phyloP scores from a whole-genome alignment of 2,797 vertebrate genomes.

The Acipenser ruthenus region DNA sequence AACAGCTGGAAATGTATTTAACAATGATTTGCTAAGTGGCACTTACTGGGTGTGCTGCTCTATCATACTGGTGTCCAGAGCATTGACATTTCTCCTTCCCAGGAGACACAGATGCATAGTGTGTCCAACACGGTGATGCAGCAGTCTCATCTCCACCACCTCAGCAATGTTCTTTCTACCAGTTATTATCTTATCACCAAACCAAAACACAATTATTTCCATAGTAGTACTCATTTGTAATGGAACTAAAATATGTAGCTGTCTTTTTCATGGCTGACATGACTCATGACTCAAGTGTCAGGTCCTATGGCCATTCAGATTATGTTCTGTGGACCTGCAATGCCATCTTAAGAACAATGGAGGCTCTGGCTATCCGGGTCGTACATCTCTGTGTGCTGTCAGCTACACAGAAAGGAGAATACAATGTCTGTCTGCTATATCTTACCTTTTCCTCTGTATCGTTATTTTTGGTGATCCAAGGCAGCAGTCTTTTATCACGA shows the following conservation, averaged over 20 bases:
- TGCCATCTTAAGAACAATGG: slow-evolving; percentile 1
- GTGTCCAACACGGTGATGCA: slow-evolving; percentile 12
- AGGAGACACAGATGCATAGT: slow-evolving; percentile 17
- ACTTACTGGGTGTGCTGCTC: slow-evolving; percentile 7
- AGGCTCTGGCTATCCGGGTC: slow-evolving; percentile 20
- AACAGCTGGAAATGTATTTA: slow-evolving; percentile 27
- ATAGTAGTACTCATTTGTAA: slow-evolving; percentile 20
- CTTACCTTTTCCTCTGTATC: no score
- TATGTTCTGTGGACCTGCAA: slow-evolving; percentile 13
- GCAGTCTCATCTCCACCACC: slow-evolving; percentile 29
- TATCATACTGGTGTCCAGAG: not conserved
- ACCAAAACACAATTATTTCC: slow-evolving; percentile 36
- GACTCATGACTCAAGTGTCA: slow-evolving; percentile 15
- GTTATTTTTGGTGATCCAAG: no score
- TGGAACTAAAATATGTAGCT: slow-evolving; percentile 16
- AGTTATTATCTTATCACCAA: slow-evolving; percentile 49
- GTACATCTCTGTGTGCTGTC: slow-evolving; percentile 52
- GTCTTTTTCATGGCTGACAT: slow-evolving; percentile 24
- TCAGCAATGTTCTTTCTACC: slow-evolving; percentile 44
- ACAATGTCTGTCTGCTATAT: slow-evolving; percentile 31
- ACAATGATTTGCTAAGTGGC: slow-evolving; percentile 30
- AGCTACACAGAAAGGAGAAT: slow-evolving; percentile 50
- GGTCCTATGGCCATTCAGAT: slow-evolving; percentile 14
- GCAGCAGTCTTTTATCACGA: no score
- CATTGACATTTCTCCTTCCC: slow-evolving; percentile 2